phyloP scores from a whole-genome alignment of 2,797 vertebrate species.

The Malacoraja senta region DNA sequence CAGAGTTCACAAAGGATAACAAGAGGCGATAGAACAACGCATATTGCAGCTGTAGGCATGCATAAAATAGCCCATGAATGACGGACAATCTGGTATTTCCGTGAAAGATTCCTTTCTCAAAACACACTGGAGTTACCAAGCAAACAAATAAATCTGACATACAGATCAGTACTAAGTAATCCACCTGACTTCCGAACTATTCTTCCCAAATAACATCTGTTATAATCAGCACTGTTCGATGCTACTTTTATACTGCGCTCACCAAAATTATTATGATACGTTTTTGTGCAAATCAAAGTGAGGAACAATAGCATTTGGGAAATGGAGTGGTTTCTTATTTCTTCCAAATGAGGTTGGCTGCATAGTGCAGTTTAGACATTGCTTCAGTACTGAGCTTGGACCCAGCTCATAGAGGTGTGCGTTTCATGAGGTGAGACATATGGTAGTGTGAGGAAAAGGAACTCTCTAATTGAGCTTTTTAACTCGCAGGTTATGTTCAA shows the following conservation, averaged over 20 bases:
- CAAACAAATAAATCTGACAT: constrained; percentile 34
- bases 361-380: no score
- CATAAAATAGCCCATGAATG: no score
- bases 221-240: background rate
- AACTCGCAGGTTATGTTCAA: background rate
- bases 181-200: background rate
- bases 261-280: background rate
- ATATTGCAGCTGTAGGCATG: no score
- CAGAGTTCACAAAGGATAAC: no score
- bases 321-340: background rate
- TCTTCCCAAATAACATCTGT: constrained; percentile 32
- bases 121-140: constrained; percentile 25
- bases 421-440: no score
- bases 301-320: background rate
- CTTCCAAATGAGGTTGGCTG: background rate
- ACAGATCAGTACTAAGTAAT: constrained; percentile 31
- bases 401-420: no score
- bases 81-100: background rate
- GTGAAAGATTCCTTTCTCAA: constrained; percentile 22
- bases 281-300: constrained; percentile 16
- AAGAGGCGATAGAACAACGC: no score
- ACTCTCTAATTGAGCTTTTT: background rate
- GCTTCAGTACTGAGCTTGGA: background rate
- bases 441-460: background rate
- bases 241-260: background rate